phyloP scores from a whole-genome alignment of 2,797 vertebrate genomes.

The Arrhamphus sclerolepis region DNA sequence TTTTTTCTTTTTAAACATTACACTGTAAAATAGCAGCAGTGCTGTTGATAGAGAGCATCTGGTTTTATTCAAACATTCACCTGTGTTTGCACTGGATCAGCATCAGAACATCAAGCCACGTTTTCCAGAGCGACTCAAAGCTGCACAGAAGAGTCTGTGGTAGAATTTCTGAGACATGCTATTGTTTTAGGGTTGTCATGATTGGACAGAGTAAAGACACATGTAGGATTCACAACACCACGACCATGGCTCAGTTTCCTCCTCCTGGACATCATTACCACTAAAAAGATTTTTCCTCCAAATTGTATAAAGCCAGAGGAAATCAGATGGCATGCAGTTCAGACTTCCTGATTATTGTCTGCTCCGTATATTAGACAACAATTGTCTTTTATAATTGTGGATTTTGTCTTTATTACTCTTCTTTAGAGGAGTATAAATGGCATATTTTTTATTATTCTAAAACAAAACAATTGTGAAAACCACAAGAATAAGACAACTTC shows the following conservation, averaged over 20 bases:
- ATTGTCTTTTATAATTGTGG: slow-evolving; percentile 60
- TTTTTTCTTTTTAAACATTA: slow-evolving; percentile 24
- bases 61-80: slow-evolving; percentile 61
- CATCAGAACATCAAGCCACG: slow-evolving; percentile 41
- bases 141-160: slow-evolving; percentile 4
- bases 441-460: slow-evolving; percentile 41
- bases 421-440: slow-evolving; percentile 59
- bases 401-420: slow-evolving; percentile 69
- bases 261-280: slow-evolving; percentile 70
- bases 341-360: slow-evolving; percentile 57
- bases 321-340: slow-evolving; percentile 47
- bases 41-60: slow-evolving; percentile 40
- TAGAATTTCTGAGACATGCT: slow-evolving; percentile 25
- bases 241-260: slow-evolving; percentile 33
- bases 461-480: slow-evolving; percentile 60
- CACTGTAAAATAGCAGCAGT: slow-evolving; percentile 30
- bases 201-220: slow-evolving; percentile 63
- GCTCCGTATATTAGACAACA: slow-evolving; percentile 52
- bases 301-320: slow-evolving; percentile 36
- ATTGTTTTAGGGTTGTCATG: slow-evolving; percentile 53
- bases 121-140: slow-evolving; percentile 29
- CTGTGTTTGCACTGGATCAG: slow-evolving; percentile 54
- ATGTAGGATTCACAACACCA: slow-evolving; percentile 27
- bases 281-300: slow-evolving; percentile 61
- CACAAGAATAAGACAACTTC: slow-evolving; percentile 59